Conservation (phyloP, 2,888 invertebrate genomes). For the Heterodera filipjevi region DNA sequence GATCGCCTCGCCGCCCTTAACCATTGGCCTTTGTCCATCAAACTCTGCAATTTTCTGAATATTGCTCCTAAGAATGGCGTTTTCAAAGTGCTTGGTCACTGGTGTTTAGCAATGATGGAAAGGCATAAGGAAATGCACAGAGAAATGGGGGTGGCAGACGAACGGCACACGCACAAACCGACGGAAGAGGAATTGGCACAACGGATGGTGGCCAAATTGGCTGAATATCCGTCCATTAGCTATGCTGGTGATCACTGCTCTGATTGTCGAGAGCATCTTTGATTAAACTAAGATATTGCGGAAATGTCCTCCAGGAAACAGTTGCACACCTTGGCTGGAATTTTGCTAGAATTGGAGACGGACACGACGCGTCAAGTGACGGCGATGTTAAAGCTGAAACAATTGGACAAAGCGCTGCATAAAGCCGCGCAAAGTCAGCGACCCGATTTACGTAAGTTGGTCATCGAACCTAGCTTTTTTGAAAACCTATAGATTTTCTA, state of each 20-base stretch:
- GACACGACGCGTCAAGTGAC: conserved; percentile 41
- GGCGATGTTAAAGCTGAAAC: conserved; percentile 41
- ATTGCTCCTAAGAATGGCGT: conserved; percentile 32
- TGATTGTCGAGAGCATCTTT: no score
- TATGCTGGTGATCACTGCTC: conserved; percentile 35
- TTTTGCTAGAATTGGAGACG: conserved; percentile 42
- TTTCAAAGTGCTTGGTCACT: conserved; percentile 40
- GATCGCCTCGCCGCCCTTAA: conserved; percentile 44
- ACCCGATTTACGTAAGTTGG: conserved; percentile 42
- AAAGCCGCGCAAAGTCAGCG: conserved; percentile 45
- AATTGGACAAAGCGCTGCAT: conserved; percentile 42
- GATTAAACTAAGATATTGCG: conserved; percentile 45
- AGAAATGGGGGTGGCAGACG: neutral
- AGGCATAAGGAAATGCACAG: conserved; percentile 20
- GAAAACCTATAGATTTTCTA: no score
- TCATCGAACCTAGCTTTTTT: no score
- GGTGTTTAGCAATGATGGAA: conserved; percentile 41
- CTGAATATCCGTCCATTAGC: conserved; percentile 35
- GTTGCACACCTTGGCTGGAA: conserved; percentile 37
- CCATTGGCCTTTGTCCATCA: conserved; percentile 41
- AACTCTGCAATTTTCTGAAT: conserved; percentile 38
- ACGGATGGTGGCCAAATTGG: conserved; percentile 35
- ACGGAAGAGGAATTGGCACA: conserved; percentile 34
- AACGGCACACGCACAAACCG: neutral
- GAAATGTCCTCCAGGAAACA: conserved; percentile 39